phyloP scores from a whole-genome alignment of 2,797 vertebrate species.

The Helicolenus hilgendorfi region DNA sequence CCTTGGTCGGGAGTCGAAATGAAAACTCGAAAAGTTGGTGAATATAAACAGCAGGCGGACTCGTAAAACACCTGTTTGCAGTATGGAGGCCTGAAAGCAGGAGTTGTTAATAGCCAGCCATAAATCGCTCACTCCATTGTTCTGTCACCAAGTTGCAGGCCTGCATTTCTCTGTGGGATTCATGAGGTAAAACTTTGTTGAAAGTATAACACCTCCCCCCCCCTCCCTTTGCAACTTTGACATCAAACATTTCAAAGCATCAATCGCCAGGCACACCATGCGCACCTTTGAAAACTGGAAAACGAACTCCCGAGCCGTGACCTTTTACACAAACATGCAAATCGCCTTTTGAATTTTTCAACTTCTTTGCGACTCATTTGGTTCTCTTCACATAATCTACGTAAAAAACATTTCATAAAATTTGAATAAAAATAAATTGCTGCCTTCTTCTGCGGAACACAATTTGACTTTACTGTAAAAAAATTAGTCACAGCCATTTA shows the following conservation, averaged over 20 bases:
- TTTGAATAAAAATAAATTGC: slow-evolving; percentile 56
- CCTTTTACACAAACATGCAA: slow-evolving; percentile 45
- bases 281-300: slow-evolving; percentile 43
- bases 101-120: slow-evolving; percentile 85
- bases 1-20: slow-evolving; percentile 49
- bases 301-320: slow-evolving; percentile 52
- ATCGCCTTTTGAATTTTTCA: slow-evolving; percentile 43
- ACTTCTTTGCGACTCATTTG: slow-evolving; percentile 50
- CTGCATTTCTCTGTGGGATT: slow-evolving; percentile 79
- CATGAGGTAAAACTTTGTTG: slow-evolving; percentile 74
- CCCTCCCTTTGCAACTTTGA: slow-evolving; percentile 12
- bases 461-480: slow-evolving; percentile 55
- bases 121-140: slow-evolving; percentile 90
- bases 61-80: slow-evolving; percentile 90
- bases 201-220: slow-evolving; percentile 40
- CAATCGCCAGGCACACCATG: slow-evolving; percentile 22
- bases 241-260: slow-evolving; percentile 66
- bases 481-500: slow-evolving; percentile 68
- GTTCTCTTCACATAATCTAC: slow-evolving; percentile 43
- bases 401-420: slow-evolving; percentile 37
- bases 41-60: slow-evolving; percentile 75
- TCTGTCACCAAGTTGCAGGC: slow-evolving; percentile 86
- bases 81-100: slow-evolving; percentile 78
- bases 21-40: slow-evolving; percentile 48
- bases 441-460: slow-evolving; percentile 34